Conservation (phyloP, 2,113 vertebrate species). For the Brienomyrus longianalis region DNA sequence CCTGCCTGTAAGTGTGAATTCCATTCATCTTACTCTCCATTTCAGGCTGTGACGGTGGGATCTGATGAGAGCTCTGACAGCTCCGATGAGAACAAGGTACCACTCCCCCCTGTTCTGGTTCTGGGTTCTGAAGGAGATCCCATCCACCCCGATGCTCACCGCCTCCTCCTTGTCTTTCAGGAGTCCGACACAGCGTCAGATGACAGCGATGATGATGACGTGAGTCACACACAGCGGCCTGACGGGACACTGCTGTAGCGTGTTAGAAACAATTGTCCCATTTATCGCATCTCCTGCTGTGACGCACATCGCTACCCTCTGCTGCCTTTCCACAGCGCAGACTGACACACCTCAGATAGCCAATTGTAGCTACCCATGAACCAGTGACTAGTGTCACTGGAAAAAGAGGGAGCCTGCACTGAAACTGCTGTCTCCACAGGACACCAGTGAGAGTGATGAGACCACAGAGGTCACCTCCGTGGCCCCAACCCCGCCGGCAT, state of each 20-base stretch:
- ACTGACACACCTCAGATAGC: background rate
- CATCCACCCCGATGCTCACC: background rate
- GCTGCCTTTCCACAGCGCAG: background rate
- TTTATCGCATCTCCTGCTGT: background rate
- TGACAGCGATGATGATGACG: conserved; percentile 33
- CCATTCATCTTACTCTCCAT: background rate
- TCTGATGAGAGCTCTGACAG: conserved; percentile 52
- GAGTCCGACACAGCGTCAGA: conserved; percentile 35
- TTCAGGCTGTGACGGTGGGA: conserved; percentile 34
- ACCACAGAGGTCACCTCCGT: conserved; percentile 40
- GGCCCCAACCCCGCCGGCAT: conserved; percentile 26
- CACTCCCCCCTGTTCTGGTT: background rate
- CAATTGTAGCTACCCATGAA: background rate
- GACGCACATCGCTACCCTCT: background rate
- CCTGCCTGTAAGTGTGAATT: background rate
- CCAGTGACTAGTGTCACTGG: background rate
- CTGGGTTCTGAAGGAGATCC: background rate
- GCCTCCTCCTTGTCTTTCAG: background rate
- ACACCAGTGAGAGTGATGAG: conserved; percentile 48
- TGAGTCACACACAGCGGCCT: conserved; percentile 34
- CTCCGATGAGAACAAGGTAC: conserved; percentile 53
- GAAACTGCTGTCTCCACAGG: conserved; percentile 39
- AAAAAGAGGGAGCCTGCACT: background rate
- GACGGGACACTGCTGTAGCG: background rate
- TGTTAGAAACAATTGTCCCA: background rate